These are phyloP conservation scores for Promerops cafer DNA, from an alignment of 2,113 vertebrate genomes.

Conservation along the genomic window DNA sequence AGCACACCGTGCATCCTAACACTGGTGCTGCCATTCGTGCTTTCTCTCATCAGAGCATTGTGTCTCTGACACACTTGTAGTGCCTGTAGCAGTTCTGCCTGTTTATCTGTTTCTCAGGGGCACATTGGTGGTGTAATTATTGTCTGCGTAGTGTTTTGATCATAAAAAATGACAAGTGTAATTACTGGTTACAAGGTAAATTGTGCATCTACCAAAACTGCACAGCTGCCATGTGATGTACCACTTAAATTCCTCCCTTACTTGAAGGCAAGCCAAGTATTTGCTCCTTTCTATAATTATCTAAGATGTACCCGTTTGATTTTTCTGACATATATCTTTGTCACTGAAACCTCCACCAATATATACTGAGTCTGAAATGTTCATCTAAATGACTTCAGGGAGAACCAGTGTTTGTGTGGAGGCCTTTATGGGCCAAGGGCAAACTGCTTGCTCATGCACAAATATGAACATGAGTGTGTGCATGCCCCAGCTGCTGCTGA, in stretches of 20 bases:
- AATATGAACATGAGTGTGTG: not conserved
- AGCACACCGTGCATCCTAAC: not conserved
- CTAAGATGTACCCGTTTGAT: not conserved
- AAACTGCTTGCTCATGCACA: not conserved
- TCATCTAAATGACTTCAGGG: not conserved
- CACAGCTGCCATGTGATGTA: not conserved
- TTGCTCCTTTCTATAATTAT: not conserved
- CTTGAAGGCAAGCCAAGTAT: not conserved
- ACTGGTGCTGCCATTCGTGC: not conserved
- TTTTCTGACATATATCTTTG: not conserved
- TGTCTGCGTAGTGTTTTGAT: not conserved
- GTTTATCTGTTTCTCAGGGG: not conserved
- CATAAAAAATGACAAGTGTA: not conserved
- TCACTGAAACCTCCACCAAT: not conserved
- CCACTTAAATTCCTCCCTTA: not conserved
- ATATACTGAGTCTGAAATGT: not conserved
- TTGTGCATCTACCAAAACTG: not conserved
- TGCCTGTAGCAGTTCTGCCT: not conserved
- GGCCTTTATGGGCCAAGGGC: not conserved
- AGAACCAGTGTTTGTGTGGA: not conserved
- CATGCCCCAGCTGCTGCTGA: not conserved
- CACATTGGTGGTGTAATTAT: not conserved
- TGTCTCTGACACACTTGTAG: not conserved
- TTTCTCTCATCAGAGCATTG: not conserved
- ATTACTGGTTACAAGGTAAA: not conserved